Evolutionary conservation across 2,888 invertebrate species (phyloP), one percentile per base, ranked within the genome.

Genomic region (Leptopilina drosophilae): DNA sequence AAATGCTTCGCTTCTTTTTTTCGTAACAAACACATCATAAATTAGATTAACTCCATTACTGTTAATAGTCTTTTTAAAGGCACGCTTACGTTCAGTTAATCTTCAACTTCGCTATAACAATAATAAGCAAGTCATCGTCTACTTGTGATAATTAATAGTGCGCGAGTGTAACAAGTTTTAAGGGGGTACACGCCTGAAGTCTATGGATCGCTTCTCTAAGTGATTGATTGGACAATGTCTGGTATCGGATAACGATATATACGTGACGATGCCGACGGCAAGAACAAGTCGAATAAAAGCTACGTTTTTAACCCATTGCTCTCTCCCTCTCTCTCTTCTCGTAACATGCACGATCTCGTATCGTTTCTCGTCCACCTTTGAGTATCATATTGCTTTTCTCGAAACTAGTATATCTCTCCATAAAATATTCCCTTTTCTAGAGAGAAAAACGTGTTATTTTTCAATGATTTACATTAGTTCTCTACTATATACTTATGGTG

Each of bases 111-210:
- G 40, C 46, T 42, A 11, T 46, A 78, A 76, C 78, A 81, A 80
- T 84, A 85, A 75, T 84, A 85, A 75, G 80, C 86, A 77, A 84
- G 84, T 87, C 87, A 87, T 86, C 81, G 78, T 64, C 64, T 77
- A 77, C 78, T 75, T 83, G 67, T 64, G 77, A 79, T 87, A 88
- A 89, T 87, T 88, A 88, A 86, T 87, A 87, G 82, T 33, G 33
- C 82, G 82, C 82, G 85, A 85, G 82, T 79, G 80, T 84, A 87
- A 85, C 84, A 81, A 76, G 82, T 80, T 81, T 83, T 83, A 81
- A 83, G 49, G 49, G 49, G 82, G 77, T 80, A 84, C 81, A 83
- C 81, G 33, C 64, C n/a, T 49, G 67, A 49, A 64, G 80, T 82
- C 84, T 75, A 84, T 80, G 81, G 83, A 83, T 83, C 83, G 83